Evolutionary conservation across 2,113 vertebrate genomes (phyloP).

Genomic region (Macrotus californicus): DNA sequence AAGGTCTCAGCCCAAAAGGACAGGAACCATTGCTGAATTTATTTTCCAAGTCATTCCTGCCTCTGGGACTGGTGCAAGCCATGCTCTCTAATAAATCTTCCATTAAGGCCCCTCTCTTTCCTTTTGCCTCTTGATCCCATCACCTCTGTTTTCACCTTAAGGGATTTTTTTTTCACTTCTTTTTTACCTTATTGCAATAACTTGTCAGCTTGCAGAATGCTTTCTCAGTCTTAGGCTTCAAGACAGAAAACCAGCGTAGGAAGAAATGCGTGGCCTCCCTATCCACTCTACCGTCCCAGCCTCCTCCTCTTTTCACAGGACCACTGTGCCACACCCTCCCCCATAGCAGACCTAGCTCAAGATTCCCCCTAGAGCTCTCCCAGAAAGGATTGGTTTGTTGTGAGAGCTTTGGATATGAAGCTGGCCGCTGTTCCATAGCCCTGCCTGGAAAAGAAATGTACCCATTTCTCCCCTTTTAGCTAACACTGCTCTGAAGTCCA

Average conservation of each 20-base stretch:
- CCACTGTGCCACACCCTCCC: neutral
- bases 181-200: neutral
- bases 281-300: neutral
- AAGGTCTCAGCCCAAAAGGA: conserved; percentile 29
- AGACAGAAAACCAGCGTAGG: neutral
- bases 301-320: neutral
- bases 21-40: conserved; percentile 37
- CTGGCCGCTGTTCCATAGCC: neutral
- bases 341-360: neutral
- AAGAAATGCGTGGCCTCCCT: neutral
- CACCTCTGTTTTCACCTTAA: conserved; percentile 11
- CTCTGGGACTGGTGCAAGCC: neutral
- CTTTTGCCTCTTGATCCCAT: conserved; percentile 22
- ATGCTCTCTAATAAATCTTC: conserved; percentile 30
- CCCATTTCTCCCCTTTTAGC: neutral
- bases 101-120: neutral
- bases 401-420: neutral
- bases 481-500: neutral
- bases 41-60: conserved; percentile 30
- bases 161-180: neutral
- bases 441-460: neutral
- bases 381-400: neutral
- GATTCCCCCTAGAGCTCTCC: neutral
- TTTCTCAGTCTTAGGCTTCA: neutral
- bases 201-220: conserved; percentile 1